Conservation (phyloP, 2,113 vertebrate species). For the Tiliqua scincoides region DNA sequence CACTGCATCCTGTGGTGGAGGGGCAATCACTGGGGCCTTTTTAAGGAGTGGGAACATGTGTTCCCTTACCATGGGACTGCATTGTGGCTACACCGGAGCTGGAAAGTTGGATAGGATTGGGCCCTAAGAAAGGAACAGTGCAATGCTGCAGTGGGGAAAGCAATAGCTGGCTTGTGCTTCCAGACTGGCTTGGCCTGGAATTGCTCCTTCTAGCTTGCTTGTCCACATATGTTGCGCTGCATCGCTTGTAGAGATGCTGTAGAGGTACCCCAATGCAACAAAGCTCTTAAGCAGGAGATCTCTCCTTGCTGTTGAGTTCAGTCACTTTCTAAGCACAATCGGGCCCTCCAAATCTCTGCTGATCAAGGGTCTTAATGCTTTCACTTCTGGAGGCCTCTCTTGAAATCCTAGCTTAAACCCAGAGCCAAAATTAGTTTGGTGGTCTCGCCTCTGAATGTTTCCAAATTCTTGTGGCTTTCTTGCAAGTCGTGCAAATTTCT, state of each 20-base stretch:
- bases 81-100: too few relatives aligned
- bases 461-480: conserved; percentile 33
- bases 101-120: too few relatives aligned
- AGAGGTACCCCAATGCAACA: not conserved
- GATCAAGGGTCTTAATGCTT: conserved; percentile 5
- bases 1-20: too few relatives aligned
- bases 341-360: not conserved
- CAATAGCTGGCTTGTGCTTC: too few relatives aligned
- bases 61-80: too few relatives aligned
- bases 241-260: not conserved
- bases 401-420: conserved; percentile 29
- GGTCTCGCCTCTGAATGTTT: conserved; percentile 14
- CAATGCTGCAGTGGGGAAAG: too few relatives aligned
- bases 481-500: conserved; percentile 15
- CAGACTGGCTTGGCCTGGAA: too few relatives aligned
- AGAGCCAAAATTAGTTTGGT: conserved; percentile 30
- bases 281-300: conserved; percentile 12
- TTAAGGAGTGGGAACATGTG: too few relatives aligned
- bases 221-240: not conserved
- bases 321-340: conserved; percentile 4
- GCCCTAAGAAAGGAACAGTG: too few relatives aligned
- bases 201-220: too few relatives aligned
- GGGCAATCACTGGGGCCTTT: too few relatives aligned
- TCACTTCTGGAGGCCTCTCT: conserved; percentile 30
- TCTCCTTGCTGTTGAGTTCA: not conserved